Percentiles rank a stretch among this genome's conserved stretches.
These are phyloP conservation scores for Oophaga pumilio DNA, from an alignment of 2,113 vertebrate genomes.

Conservation along the genomic window DNA sequence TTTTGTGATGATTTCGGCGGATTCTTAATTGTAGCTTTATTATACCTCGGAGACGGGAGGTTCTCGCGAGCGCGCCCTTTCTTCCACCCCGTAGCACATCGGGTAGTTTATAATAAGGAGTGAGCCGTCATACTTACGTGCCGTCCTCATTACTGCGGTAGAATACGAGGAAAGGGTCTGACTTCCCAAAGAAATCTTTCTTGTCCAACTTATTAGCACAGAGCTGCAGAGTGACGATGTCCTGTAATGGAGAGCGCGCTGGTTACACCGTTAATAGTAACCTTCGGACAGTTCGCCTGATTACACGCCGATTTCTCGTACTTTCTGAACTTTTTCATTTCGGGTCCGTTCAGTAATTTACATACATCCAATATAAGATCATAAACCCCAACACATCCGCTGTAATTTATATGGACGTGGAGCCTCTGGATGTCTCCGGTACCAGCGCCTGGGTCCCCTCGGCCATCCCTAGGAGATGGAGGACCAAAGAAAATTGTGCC, in stretches of 20 bases:
- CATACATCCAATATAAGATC: neutral
- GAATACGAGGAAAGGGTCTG: slow-evolving; percentile 96
- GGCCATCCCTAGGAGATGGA: too few species aligned
- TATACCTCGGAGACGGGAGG: neutral
- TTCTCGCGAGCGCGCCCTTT: neutral
- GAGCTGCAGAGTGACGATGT: slow-evolving; percentile 95
- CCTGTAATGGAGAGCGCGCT: slow-evolving; percentile 69
- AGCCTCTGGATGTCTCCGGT: too few species aligned
- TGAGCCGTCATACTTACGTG: slow-evolving; percentile 81
- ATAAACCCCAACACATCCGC: neutral
- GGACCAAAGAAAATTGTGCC: neutral
- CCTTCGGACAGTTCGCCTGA: neutral
- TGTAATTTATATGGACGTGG: neutral
- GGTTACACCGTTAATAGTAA: neutral
- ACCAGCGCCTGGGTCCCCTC: too few species aligned
- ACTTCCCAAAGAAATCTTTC: slow-evolving; percentile 98
- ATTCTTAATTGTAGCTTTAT: neutral
- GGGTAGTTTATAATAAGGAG: neutral
- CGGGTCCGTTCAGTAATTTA: neutral
- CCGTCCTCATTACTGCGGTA: slow-evolving; percentile 97
- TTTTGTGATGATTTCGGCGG: neutral
- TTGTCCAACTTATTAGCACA: slow-evolving; percentile 98
- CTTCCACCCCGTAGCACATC: neutral
- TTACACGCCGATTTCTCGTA: neutral
- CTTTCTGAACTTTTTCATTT: too few species aligned